Conservation (phyloP, 2,113 vertebrate genomes). For the Hucho hucho region DNA sequence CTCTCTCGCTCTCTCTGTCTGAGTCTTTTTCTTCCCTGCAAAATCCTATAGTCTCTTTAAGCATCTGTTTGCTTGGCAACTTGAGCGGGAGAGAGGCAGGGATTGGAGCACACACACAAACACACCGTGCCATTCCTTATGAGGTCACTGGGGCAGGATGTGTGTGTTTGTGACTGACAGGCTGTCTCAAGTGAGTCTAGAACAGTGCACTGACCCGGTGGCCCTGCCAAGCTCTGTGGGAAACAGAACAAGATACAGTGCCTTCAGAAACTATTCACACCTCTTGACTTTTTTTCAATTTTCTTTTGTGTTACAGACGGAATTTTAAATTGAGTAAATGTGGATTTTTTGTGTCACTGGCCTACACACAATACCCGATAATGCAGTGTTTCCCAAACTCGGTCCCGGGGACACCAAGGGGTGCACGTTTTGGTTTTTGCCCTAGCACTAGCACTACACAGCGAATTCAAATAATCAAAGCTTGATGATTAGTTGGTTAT, state of each 20-base stretch:
- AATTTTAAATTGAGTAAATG: too few relatives aligned
- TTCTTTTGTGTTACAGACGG: too few relatives aligned
- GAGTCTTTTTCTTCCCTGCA: neutral
- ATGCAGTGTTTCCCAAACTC: too few relatives aligned
- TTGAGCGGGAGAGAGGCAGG: neutral
- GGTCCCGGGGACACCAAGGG: too few relatives aligned
- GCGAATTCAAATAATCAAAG: too few relatives aligned
- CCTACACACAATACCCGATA: too few relatives aligned
- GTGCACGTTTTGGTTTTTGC: too few relatives aligned
- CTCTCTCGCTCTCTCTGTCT: neutral
- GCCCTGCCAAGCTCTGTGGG: constrained; percentile 15
- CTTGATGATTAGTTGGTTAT: too few relatives aligned
- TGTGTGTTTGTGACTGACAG: neutral
- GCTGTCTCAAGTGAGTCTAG: neutral
- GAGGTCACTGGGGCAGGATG: constrained; percentile 29
- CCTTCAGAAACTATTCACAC: too few relatives aligned
- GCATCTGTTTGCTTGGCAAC: constrained; percentile 37
- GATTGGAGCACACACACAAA: neutral
- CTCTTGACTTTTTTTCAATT: too few relatives aligned
- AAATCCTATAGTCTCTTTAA: constrained; percentile 39
- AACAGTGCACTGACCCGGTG: neutral
- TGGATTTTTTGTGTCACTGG: too few relatives aligned
- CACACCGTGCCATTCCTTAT: constrained; percentile 5
- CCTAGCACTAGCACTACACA: too few relatives aligned
- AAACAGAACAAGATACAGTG: neutral